These are phyloP conservation scores for Volucella inanis DNA, from an alignment of 2,888 invertebrate species.

Conservation along the genomic window DNA sequence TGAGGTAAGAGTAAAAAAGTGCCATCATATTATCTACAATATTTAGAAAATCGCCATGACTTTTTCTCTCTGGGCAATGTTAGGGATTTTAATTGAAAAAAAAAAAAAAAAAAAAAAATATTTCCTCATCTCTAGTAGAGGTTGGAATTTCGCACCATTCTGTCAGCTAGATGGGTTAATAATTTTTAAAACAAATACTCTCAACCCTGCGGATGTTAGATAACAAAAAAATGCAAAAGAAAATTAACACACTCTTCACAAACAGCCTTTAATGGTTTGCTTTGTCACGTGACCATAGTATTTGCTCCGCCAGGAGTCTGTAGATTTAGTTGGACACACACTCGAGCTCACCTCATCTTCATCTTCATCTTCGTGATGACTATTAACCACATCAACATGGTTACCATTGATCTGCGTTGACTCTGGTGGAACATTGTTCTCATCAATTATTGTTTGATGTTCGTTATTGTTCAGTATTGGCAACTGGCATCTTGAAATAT, in stretches of 20 bases:
- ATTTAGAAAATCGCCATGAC: constrained; percentile 24
- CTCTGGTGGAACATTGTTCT: constrained; percentile 28
- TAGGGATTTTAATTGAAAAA: constrained; percentile 25
- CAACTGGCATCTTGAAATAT: constrained; percentile 39
- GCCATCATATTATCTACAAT: constrained; percentile 50
- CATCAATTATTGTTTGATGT: constrained; percentile 15
- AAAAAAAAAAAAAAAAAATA: constrained; percentile 1
- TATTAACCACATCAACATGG: constrained; percentile 13
- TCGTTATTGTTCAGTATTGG: constrained; percentile 7
- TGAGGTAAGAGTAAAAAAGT: neutral
- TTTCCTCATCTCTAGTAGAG: too few species aligned
- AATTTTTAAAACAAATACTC: constrained; percentile 39
- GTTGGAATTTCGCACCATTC: constrained; percentile 14
- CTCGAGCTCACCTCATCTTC: constrained; percentile 76
- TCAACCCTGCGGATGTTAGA: constrained; percentile 29
- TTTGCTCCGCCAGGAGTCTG: constrained; percentile 83
- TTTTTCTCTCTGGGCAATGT: constrained; percentile 39
- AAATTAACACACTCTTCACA: constrained; percentile 78
- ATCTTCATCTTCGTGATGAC: constrained; percentile 19
- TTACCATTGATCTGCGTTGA: constrained; percentile 27
- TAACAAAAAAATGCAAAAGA: neutral
- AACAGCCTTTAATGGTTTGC: constrained; percentile 85
- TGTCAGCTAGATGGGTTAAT: constrained; percentile 43
- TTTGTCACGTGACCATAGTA: constrained; percentile 85
- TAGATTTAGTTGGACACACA: constrained; percentile 77